phyloP scores from a whole-genome alignment of 2,888 invertebrate species.

The Zygogramma bicolorata region DNA sequence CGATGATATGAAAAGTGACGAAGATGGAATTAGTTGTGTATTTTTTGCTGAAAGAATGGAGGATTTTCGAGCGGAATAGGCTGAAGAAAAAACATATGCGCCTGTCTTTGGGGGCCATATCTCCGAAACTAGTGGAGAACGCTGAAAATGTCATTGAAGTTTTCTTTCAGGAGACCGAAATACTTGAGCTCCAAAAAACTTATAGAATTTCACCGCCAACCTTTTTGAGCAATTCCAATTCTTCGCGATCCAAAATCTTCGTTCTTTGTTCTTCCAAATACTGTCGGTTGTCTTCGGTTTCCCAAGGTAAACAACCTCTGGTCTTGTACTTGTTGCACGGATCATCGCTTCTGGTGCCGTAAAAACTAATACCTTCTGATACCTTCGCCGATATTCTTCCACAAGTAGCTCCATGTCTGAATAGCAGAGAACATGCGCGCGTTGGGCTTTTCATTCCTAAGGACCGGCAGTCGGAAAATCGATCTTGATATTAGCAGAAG shows the following conservation, averaged over 20 bases:
- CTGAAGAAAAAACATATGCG: no score
- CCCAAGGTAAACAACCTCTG: constrained; percentile 52
- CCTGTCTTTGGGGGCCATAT: no score
- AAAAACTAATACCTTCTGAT: constrained; percentile 2
- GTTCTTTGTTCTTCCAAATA: neutral
- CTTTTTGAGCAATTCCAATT: constrained; percentile 25
- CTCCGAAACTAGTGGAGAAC: no score
- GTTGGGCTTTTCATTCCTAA: constrained; percentile 33
- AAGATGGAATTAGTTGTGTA: no score
- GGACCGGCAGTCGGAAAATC: constrained; percentile 36
- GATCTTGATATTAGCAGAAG: constrained; percentile 48
- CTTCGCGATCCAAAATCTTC: constrained; percentile 8
- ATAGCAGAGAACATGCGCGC: constrained; percentile 35
- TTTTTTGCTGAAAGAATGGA: no score
- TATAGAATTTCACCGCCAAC: no score
- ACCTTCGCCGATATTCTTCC: constrained; percentile 44
- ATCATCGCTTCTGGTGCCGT: neutral
- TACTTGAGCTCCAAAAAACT: no score
- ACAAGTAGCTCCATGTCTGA: constrained; percentile 50
- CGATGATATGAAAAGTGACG: no score
- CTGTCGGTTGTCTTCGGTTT: constrained; percentile 22
- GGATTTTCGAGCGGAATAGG: no score
- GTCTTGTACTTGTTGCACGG: neutral
- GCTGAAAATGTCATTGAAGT: no score
- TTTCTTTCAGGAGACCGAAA: no score